These are phyloP conservation scores for Chaunax sp. DNA, from an alignment of 2,797 vertebrate genomes.

Conservation along the genomic window DNA sequence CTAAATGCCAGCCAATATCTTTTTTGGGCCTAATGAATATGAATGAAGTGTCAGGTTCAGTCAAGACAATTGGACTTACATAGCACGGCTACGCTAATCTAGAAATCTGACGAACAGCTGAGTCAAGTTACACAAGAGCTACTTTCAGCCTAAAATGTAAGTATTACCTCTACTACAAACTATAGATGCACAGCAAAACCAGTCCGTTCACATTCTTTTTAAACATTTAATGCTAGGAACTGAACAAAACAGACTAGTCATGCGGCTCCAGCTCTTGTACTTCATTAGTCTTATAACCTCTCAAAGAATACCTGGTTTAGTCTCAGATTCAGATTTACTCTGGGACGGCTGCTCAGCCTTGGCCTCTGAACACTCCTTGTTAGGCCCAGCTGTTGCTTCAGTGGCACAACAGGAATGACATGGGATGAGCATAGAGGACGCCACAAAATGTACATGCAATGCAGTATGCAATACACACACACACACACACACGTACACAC, in stretches of 20 bases:
- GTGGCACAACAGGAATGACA: constrained; percentile 58
- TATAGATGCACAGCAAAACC: constrained; percentile 15
- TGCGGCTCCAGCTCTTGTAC: constrained; percentile 2
- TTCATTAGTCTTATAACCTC: constrained; percentile 14
- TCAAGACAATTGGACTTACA: constrained; percentile 1
- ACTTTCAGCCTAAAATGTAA: background rate
- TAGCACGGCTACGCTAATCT: constrained; percentile 17
- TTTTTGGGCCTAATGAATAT: constrained; percentile 45
- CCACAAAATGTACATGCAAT: constrained; percentile 70
- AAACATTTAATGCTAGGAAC: constrained; percentile 21
- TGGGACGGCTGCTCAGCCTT: constrained; percentile 67
- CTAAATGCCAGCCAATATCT: constrained; percentile 62
- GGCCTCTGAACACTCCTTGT: constrained; percentile 71
- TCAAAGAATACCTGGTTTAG: constrained; percentile 74
- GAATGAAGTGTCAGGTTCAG: constrained; percentile 36
- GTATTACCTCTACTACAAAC: constrained; percentile 13
- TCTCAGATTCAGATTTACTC: constrained; percentile 70
- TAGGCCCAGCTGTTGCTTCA: constrained; percentile 71
- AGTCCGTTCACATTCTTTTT: constrained; percentile 13
- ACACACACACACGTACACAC: constrained; percentile 20
- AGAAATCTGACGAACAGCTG: constrained; percentile 9
- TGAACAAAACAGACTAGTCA: constrained; percentile 25
- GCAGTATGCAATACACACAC: constrained; percentile 42
- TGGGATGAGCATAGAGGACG: constrained; percentile 62
- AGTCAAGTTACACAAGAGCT: constrained; percentile 22